Evolutionary conservation across 2,797 vertebrate genomes (phyloP), one percentile per base, ranked within the genome.

Genomic region (Trematomus bernacchii): DNA sequence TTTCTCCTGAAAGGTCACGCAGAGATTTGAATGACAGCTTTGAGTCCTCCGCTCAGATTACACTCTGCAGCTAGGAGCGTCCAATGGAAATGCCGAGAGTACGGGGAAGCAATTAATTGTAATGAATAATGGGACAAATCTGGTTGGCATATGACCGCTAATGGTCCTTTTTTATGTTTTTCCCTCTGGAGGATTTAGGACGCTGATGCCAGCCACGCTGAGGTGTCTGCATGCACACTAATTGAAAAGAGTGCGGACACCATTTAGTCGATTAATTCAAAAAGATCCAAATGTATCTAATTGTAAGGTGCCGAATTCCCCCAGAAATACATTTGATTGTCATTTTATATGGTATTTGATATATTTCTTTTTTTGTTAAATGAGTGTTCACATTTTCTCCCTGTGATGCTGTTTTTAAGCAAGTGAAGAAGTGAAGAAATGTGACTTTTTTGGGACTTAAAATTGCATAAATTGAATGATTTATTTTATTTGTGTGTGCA

Each of bases 81-180:
- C 96, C 93, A 92, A 94, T 94, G 95, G 95, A 96, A 96, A 87
- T 78, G 85, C 87, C 42, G 74, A 89, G 93, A 95, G 96, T 94
- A 90, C 94, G 90, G 93, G 95, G 85, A 82, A 95, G 96, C 95
- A 96, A 97, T 98, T 98, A 97, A 97, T 95, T 95, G 96, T 95
- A 95, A 96, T 96, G 95, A 96, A 97, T 97, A 96, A 97, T 94
- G 94, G 95, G 96, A 97, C 96, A 97, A 98, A 97, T 97, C 94
- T 96, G 96, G 93, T 93, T 95, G 96, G 95, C 96, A 95, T 96
- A 96, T 95, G 95, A 95, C 94, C 95, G 91, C 94, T 96, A 94
- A 96, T 95, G 96, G 95, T 80, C 94, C 92, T 95, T 92, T 94
- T 95, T 44, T 46, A 27, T 27, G 27, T 27, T 33, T 33, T 27